These are phyloP conservation scores for Sepiola atlantica DNA, from an alignment of 2,888 invertebrate species.

Conservation along the genomic window DNA sequence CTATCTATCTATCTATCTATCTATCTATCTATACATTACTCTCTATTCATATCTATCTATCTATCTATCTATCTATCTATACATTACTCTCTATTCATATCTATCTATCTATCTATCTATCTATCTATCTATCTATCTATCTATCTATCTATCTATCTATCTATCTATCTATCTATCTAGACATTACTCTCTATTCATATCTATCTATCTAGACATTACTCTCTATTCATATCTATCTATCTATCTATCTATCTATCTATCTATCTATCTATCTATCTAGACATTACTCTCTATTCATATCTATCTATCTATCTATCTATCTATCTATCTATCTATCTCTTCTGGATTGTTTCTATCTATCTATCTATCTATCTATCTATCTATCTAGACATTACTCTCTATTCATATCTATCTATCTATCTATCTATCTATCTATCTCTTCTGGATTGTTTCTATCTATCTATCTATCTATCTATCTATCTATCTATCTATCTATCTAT, in stretches of 20 bases:
- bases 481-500: constrained; percentile 39
- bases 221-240: background rate
- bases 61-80: background rate
- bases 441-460: background rate
- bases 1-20: background rate
- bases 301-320: background rate
- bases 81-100: background rate
- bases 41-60: background rate
- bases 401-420: background rate
- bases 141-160: constrained; percentile 39
- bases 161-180: constrained; percentile 34
- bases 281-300: no score
- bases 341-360: background rate
- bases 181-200: no score
- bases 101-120: background rate
- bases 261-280: background rate
- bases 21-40: background rate
- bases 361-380: background rate
- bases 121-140: background rate
- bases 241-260: background rate
- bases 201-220: background rate
- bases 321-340: background rate
- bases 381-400: background rate
- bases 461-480: constrained; percentile 39
- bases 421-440: background rate